These are phyloP conservation scores for Andrena minutula DNA, from an alignment of 2,888 invertebrate genomes.

Conservation along the genomic window DNA sequence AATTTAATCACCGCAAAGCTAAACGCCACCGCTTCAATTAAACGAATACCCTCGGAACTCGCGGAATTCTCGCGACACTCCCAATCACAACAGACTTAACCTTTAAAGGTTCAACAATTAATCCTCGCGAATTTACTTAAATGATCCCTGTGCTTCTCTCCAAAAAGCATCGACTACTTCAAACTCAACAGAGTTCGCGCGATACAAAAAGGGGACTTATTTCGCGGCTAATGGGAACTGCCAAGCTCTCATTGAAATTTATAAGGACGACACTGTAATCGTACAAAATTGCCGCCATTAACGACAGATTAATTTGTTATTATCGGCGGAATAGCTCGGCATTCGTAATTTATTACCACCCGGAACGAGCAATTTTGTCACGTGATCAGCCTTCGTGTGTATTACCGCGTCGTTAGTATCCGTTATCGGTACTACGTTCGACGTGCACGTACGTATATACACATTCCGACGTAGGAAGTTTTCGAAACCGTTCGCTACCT, in stretches of 20 bases:
- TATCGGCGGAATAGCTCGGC: neutral
- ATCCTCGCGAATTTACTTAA: too few relatives aligned
- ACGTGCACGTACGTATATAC: constrained; percentile 2
- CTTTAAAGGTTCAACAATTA: too few relatives aligned
- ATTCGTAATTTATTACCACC: constrained; percentile 29
- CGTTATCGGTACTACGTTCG: constrained; percentile 35
- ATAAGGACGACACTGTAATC: constrained; percentile 23
- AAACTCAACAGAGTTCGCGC: neutral
- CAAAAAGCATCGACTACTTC: neutral
- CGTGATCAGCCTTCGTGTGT: constrained; percentile 32
- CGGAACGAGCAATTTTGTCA: constrained; percentile 40
- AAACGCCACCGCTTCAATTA: neutral
- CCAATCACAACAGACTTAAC: too few relatives aligned
- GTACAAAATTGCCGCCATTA: constrained; percentile 34
- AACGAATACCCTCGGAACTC: neutral
- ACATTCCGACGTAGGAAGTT: constrained; percentile 59
- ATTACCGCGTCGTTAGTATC: constrained; percentile 47
- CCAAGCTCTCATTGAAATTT: constrained; percentile 4
- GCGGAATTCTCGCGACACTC: neutral
- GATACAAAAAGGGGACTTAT: neutral
- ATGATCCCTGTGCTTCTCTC: neutral
- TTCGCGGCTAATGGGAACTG: neutral
- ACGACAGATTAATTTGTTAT: constrained; percentile 39
- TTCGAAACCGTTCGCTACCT: constrained; percentile 63
- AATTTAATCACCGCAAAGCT: constrained; percentile 16